These are phyloP conservation scores for Caranx ignobilis DNA, from an alignment of 2,113 vertebrate species.

Conservation along the genomic window DNA sequence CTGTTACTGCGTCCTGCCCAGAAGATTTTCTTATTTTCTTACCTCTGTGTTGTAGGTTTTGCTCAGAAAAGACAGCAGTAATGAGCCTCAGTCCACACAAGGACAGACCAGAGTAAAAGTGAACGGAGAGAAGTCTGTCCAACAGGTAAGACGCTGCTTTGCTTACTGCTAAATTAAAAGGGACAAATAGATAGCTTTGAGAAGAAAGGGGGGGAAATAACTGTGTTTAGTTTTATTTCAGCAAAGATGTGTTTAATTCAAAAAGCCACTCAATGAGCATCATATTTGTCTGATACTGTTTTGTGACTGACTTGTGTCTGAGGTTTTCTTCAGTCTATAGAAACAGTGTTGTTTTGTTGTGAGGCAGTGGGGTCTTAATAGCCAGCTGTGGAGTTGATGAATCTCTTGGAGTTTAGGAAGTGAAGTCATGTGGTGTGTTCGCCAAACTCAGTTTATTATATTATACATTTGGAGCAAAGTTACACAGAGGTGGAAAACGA, in stretches of 20 bases:
- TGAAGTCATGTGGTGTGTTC: slow-evolving; percentile 73
- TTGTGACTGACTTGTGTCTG: too few species aligned
- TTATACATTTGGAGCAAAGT: slow-evolving; percentile 58
- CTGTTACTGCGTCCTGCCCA: background rate
- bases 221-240: background rate
- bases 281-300: background rate
- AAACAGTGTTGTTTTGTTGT: slow-evolving; percentile 14
- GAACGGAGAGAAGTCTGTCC: slow-evolving; percentile 46
- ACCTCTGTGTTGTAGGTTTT: slow-evolving; percentile 75
- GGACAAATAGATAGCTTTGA: background rate
- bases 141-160: slow-evolving; percentile 67
- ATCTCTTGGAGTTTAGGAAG: slow-evolving; percentile 72
- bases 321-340: background rate
- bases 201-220: background rate
- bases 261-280: background rate
- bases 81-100: slow-evolving; percentile 38
- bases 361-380: slow-evolving; percentile 53
- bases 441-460: slow-evolving; percentile 66
- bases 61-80: slow-evolving; percentile 72
- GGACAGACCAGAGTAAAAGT: slow-evolving; percentile 36
- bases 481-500: slow-evolving; percentile 55
- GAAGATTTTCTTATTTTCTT: background rate
- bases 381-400: slow-evolving; percentile 65
- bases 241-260: background rate
- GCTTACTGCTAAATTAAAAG: background rate